Base-by-base conservation (phyloP, 2,113 vertebrate genomes). In the Chloroceryle aenea region DNA sequence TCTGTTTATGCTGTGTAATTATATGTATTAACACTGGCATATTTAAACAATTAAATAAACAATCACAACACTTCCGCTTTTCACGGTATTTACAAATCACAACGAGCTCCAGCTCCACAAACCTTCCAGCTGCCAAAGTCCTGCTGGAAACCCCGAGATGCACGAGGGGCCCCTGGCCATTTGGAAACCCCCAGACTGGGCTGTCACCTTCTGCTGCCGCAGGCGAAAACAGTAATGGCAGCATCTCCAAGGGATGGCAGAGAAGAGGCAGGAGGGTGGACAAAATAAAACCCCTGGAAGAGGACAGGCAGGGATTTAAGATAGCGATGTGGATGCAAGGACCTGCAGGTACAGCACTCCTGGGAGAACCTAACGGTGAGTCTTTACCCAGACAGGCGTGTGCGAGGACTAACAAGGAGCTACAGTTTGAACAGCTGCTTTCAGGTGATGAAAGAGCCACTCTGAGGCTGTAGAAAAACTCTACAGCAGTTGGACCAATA, bases 1-100 rank as follows among this genome's bases (percentile, higher is more conserved):
- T 78, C 43, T 76, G 91, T 85, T 95, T 93, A 67, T 72, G 29
- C 64, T 25, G 23, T 75, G 34, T 84, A 92, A 97, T 95, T 93
- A 81, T 34, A 25, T 32, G 68, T 56, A 87, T 75, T 89, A 91
- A 81, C 79, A 42, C 3, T 25, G 42, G 68, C 72, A 75, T 63
- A 63, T 74, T 89, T 86, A 90, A 90, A 74, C 79, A 59, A 89
- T 87, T 78, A 87, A 84, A 91, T 40, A 75, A 88, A 89, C 50
- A 58, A 81, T 87, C 10, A 3, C 36, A 68, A 47, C 6, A 1
- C 42, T 76, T 69, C 63, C 74, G 90, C 55, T 16, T 88, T 67
- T 40, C 36, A 14, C 20, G 26, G 16, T 36, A 10, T 80, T 88
- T 87, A 26, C 34, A 11, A 36, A 71, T 45, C 42, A 66, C 56